These are phyloP conservation scores for Empidonax traillii DNA, from an alignment of 2,113 vertebrate species.

Conservation along the genomic window DNA sequence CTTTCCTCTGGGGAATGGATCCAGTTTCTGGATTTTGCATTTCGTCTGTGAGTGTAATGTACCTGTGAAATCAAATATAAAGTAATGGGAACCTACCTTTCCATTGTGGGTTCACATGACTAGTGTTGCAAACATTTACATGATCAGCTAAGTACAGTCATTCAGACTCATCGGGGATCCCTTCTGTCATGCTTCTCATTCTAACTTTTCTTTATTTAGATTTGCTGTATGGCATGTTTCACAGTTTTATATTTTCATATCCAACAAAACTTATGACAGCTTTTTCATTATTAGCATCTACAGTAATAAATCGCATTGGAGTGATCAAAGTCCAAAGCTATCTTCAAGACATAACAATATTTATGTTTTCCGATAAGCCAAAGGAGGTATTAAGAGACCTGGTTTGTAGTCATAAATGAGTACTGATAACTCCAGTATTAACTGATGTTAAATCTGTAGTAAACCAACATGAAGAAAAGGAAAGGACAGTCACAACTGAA, in stretches of 20 bases:
- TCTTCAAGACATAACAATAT: not conserved
- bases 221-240: not conserved
- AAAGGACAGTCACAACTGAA: not conserved
- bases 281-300: not conserved
- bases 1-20: not conserved
- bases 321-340: not conserved
- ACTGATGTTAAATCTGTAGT: not conserved
- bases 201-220: not conserved
- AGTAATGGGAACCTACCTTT: not conserved
- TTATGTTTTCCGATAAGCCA: not conserved
- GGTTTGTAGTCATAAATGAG: not conserved
- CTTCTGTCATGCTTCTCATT: not conserved
- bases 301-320: not conserved
- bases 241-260: not conserved
- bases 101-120: fast-evolving
- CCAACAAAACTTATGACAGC: not conserved
- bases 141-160: not conserved
- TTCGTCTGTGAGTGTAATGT: not conserved
- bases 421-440: not conserved
- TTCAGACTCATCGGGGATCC: not conserved
- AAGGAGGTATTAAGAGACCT: not conserved
- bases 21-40: not conserved
- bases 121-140: not conserved
- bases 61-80: not conserved
- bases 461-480: not conserved